Evolutionary conservation across 2,888 invertebrate species (phyloP).

Genomic region (Eumacrocentrus americanus): DNA sequence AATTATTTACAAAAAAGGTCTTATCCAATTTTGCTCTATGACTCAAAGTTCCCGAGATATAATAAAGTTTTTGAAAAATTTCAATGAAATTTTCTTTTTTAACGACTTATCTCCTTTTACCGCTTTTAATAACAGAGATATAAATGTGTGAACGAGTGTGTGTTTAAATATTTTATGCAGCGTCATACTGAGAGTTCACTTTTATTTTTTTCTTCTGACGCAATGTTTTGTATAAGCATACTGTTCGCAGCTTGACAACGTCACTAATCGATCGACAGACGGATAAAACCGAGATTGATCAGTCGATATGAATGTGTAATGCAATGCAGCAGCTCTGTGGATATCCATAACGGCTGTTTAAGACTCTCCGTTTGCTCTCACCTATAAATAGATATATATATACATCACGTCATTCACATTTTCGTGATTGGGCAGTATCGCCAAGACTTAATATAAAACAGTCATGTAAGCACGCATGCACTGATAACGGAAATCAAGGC

Average conservation of each 20-base stretch:
- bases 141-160: too few species aligned
- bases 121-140: too few species aligned
- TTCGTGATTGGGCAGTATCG: slow-evolving; percentile 27
- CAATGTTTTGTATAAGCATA: background rate
- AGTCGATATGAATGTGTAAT: too few species aligned
- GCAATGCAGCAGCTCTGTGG: background rate
- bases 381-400: slow-evolving; percentile 19
- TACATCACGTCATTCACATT: slow-evolving; percentile 7
- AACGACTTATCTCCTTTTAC: too few species aligned
- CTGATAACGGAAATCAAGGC: background rate
- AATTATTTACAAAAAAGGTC: background rate
- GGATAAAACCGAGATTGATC: background rate
- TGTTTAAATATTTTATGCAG: too few species aligned
- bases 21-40: too few species aligned
- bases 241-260: background rate
- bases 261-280: background rate
- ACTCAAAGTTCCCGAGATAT: too few species aligned
- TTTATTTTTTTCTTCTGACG: background rate
- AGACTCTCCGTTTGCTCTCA: slow-evolving; percentile 10
- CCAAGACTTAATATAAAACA: slow-evolving; percentile 32
- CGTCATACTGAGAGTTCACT: too few species aligned
- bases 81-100: too few species aligned
- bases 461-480: slow-evolving; percentile 35
- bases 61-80: too few species aligned
- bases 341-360: background rate